Conservation (phyloP, 2,113 vertebrate species). For the Anguilla rostrata region DNA sequence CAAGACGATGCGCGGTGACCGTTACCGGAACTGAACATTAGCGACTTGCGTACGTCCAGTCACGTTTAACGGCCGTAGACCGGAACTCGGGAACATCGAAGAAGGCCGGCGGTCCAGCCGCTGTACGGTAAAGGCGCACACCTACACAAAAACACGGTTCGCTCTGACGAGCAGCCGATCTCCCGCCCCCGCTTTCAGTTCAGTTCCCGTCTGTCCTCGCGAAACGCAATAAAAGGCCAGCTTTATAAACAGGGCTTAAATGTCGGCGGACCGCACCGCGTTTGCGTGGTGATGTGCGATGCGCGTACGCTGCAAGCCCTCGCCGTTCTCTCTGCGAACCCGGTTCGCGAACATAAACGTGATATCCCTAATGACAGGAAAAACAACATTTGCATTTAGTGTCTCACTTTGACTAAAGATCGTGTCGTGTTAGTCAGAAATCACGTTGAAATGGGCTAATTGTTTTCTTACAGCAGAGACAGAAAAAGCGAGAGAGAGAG, state of each 20-base stretch:
- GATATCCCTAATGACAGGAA: too few relatives aligned
- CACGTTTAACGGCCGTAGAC: not conserved
- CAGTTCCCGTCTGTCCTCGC: not conserved
- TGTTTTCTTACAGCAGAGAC: not conserved
- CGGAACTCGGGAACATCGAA: not conserved
- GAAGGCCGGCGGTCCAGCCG: not conserved
- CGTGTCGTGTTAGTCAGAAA: not conserved
- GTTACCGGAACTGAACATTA: not conserved
- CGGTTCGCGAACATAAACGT: not conserved
- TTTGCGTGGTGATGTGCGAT: not conserved
- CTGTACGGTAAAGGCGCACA: not conserved
- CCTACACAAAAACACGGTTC: not conserved
- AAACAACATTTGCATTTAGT: not conserved
- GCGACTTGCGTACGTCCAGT: not conserved
- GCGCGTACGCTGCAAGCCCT: not conserved
- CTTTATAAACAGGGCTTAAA: not conserved
- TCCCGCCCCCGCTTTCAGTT: not conserved
- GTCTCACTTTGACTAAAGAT: not conserved
- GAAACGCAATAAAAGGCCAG: not conserved
- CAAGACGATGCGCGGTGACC: not conserved
- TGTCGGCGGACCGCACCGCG: not conserved
- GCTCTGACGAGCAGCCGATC: not conserved
- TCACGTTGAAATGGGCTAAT: not conserved
- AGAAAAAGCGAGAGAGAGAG: constrained; percentile 36
- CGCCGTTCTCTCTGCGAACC: not conserved